Evolutionary conservation across 1,140 invertebrate genomes (phyloP).

Genomic region (Campoletis sonorensis): DNA sequence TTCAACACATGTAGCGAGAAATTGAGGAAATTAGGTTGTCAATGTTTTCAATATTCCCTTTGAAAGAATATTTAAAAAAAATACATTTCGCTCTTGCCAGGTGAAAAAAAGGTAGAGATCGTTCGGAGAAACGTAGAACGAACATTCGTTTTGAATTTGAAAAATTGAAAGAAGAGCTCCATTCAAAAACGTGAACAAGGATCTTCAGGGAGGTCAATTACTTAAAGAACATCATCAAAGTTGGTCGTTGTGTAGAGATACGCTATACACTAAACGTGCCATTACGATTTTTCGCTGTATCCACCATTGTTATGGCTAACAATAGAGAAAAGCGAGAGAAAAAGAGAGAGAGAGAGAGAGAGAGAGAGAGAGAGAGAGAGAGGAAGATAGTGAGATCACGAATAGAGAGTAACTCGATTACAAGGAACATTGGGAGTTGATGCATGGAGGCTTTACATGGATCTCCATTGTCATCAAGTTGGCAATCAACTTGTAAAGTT

Average conservation of each 20-base stretch:
- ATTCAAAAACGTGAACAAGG: neutral
- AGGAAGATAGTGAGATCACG: neutral
- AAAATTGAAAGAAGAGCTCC: too few species aligned
- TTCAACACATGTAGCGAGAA: too few species aligned
- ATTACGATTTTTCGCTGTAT: neutral
- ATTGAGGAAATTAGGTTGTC: too few species aligned
- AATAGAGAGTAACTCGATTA: neutral
- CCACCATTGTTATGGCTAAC: neutral
- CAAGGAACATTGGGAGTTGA: neutral
- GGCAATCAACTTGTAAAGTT: slow-evolving; percentile 38
- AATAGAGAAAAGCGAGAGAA: neutral
- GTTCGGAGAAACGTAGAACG: neutral
- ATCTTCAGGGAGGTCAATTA: neutral
- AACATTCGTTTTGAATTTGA: too few species aligned
- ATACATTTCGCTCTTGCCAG: too few species aligned
- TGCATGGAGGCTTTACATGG: neutral
- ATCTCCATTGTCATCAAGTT: slow-evolving; percentile 24
- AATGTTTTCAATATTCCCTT: neutral
- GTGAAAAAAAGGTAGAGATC: too few species aligned
- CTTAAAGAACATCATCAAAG: neutral
- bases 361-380: neutral
- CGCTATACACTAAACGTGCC: neutral
- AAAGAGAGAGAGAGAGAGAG: neutral
- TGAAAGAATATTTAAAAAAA: too few species aligned
- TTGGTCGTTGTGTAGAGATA: neutral